Conservation (phyloP, 1,140 invertebrate species). For the Aphis craccivora region DNA sequence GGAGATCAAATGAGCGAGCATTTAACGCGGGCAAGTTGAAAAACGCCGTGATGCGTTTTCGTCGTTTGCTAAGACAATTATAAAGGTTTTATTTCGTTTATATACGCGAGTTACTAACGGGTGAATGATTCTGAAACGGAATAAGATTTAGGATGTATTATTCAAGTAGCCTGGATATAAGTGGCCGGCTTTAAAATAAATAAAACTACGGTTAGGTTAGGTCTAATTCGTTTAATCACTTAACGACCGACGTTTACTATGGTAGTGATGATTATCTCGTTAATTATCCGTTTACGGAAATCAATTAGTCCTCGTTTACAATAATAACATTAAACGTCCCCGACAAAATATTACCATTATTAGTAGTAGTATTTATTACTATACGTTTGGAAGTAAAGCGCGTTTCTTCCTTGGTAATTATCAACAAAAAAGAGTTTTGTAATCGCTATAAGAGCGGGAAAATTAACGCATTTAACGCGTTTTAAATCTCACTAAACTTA, state of each 20-base stretch:
- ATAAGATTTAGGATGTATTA: not conserved
- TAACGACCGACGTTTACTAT: not conserved
- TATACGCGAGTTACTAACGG: not conserved
- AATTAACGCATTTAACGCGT: not conserved
- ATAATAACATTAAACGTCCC: not conserved
- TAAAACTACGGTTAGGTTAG: not conserved
- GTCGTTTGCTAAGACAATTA: not conserved
- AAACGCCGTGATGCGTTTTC: not conserved
- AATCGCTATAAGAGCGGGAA: not conserved
- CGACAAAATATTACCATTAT: not conserved
- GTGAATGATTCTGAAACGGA: not conserved
- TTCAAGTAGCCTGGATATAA: not conserved
- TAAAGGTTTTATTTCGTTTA: not conserved
- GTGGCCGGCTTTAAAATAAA: not conserved
- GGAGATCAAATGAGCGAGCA: not conserved
- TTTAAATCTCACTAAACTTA: not conserved
- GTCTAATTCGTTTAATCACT: not conserved
- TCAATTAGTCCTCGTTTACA: constrained; percentile 6
- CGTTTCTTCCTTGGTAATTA: not conserved
- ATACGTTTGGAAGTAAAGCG: not conserved
- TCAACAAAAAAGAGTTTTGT: not conserved
- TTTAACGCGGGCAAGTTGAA: not conserved
- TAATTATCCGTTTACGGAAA: not conserved
- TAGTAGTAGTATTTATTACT: not conserved
- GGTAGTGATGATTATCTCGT: not conserved